Conservation (phyloP, 2,113 vertebrate genomes). For the Physeter macrocephalus region DNA sequence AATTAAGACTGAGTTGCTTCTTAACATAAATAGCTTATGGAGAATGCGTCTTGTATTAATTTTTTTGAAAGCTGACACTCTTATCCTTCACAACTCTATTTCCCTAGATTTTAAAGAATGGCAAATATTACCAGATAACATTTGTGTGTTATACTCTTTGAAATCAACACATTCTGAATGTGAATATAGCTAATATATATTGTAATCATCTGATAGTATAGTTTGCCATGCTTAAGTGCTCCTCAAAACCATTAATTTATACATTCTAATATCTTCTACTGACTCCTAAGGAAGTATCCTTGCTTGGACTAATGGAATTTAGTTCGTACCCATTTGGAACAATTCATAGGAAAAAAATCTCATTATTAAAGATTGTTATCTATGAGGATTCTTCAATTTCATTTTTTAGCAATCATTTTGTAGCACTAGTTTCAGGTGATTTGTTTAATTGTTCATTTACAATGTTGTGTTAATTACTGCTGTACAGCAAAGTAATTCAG, state of each 20-base stretch:
- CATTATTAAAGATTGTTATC: background rate
- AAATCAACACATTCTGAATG: background rate
- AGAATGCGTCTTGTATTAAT: background rate
- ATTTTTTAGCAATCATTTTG: background rate
- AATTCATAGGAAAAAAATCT: background rate
- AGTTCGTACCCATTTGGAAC: background rate
- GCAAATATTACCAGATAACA: background rate
- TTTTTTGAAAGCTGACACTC: constrained; percentile 12
- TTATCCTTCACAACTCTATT: background rate
- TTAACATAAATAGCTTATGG: background rate
- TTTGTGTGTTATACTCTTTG: background rate
- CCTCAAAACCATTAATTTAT: background rate
- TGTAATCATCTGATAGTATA: background rate
- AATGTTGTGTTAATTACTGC: background rate
- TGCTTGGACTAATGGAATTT: background rate
- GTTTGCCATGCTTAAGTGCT: background rate
- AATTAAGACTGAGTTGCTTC: constrained; percentile 12
- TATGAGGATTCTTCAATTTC: background rate
- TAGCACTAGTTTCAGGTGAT: background rate
- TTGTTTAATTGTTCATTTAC: background rate
- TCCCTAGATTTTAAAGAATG: background rate
- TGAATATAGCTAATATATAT: background rate
- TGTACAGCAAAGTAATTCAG: background rate
- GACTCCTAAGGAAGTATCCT: background rate
- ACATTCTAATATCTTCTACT: background rate